Conservation (phyloP, 2,888 invertebrate genomes). For the Eulithis testata region DNA sequence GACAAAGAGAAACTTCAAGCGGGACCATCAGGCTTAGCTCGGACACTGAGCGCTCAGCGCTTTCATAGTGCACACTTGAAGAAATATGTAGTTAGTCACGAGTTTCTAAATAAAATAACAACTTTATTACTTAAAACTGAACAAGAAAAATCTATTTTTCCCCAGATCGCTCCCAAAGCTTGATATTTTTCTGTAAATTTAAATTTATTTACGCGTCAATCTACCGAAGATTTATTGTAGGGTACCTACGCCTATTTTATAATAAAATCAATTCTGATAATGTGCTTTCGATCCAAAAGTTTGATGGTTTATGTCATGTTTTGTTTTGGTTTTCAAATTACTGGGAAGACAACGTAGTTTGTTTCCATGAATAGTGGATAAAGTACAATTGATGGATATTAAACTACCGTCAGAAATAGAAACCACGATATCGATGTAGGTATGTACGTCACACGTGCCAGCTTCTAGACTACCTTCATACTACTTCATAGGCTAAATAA, state of each 20-base stretch:
- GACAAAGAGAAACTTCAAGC: constrained; percentile 72
- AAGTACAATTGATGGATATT: constrained; percentile 67
- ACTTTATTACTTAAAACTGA: too few species aligned
- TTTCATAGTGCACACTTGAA: constrained; percentile 24
- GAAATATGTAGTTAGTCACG: background rate
- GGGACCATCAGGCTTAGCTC: constrained; percentile 50
- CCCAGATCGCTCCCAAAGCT: too few species aligned
- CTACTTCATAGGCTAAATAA: constrained; percentile 4
- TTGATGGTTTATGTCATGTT: too few species aligned
- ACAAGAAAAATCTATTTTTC: too few species aligned
- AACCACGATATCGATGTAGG: constrained; percentile 54
- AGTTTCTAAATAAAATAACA: background rate
- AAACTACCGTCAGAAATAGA: constrained; percentile 74
- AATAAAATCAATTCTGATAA: too few species aligned
- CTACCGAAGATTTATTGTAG: too few species aligned
- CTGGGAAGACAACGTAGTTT: too few species aligned
- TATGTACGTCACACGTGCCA: constrained; percentile 56
- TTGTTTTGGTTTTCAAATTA: too few species aligned
- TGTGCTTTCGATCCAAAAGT: too few species aligned
- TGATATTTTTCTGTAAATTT: too few species aligned
- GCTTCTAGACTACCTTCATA: constrained; percentile 53
- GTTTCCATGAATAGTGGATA: constrained; percentile 38
- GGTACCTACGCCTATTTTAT: too few species aligned
- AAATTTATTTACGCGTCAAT: too few species aligned
- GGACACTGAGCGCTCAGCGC: constrained; percentile 17